Evolutionary conservation across 2,797 vertebrate species (phyloP).

Genomic region (Megaceryle alcyon): DNA sequence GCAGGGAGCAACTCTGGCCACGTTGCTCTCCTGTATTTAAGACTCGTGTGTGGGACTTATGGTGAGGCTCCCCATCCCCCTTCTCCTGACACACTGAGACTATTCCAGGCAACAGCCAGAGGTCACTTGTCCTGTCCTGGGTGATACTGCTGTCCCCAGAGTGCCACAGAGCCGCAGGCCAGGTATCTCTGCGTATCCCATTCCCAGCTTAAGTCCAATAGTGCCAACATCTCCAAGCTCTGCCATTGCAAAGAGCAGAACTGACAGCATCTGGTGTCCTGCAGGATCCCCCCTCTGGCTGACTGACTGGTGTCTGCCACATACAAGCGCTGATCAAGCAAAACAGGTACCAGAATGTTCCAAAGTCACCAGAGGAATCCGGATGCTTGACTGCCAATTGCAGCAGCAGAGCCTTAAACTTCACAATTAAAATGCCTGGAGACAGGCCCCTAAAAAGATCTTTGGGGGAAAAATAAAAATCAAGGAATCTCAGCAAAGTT

Average conservation of each 20-base stretch:
- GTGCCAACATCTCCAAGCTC: not conserved
- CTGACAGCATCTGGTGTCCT: not conserved
- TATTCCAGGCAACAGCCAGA: not conserved
- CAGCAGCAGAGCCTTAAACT: not conserved
- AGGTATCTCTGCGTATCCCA: not conserved
- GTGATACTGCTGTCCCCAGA: not conserved
- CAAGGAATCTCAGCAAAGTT: not conserved
- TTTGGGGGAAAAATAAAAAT: not conserved
- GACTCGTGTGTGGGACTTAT: fast-evolving
- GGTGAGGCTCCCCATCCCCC: not conserved
- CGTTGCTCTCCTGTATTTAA: not conserved
- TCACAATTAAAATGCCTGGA: not conserved
- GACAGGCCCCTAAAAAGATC: not conserved
- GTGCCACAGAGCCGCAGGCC: not conserved
- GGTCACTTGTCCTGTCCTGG: not conserved
- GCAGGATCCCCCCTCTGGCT: not conserved
- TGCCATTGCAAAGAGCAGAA: not conserved
- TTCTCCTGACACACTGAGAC: not conserved
- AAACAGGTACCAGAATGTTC: not conserved
- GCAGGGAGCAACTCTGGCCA: not conserved
- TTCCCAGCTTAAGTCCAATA: not conserved
- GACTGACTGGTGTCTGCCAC: not conserved
- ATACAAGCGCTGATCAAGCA: not conserved
- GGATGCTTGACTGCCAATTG: not conserved
- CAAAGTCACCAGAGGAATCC: not conserved